Percentiles rank a stretch among this genome's conserved stretches.
phyloP scores from a whole-genome alignment of 2,113 vertebrate genomes.

The Plectropomus leopardus region DNA sequence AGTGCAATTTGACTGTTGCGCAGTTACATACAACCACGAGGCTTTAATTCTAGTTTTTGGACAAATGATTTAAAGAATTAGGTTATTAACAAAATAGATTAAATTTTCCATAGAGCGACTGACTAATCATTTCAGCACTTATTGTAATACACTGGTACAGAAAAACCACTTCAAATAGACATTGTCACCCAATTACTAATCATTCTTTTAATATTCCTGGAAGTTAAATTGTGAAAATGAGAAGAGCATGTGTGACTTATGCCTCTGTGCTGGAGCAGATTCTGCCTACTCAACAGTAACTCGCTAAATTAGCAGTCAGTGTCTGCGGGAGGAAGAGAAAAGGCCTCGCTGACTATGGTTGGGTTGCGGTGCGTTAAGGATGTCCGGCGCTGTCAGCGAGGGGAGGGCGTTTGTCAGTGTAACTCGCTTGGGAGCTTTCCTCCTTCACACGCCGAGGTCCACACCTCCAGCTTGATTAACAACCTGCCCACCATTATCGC shows the following conservation, averaged over 20 bases:
- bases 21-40: no score
- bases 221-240: background rate
- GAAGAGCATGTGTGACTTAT: constrained; percentile 34
- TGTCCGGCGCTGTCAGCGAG: constrained; percentile 61
- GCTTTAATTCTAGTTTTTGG: no score
- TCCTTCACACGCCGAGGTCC: constrained; percentile 52
- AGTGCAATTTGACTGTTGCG: no score
- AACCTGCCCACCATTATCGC: constrained; percentile 78
- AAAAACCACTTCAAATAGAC: constrained; percentile 2
- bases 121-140: background rate
- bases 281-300: constrained; percentile 60
- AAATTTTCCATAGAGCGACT: background rate
- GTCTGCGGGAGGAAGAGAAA: background rate
- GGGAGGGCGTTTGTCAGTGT: constrained; percentile 43
- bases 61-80: background rate
- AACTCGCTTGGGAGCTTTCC: constrained; percentile 67
- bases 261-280: constrained; percentile 29
- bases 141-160: background rate
- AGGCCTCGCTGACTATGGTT: constrained; percentile 26
- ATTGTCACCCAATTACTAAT: background rate
- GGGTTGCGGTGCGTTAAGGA: constrained; percentile 64
- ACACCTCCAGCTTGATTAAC: constrained; percentile 82
- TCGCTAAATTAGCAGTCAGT: constrained; percentile 34
- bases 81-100: background rate
- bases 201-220: constrained; percentile 7